Evolutionary conservation across 2,888 invertebrate species (phyloP).

Genomic region (Danaus chrysippus): DNA sequence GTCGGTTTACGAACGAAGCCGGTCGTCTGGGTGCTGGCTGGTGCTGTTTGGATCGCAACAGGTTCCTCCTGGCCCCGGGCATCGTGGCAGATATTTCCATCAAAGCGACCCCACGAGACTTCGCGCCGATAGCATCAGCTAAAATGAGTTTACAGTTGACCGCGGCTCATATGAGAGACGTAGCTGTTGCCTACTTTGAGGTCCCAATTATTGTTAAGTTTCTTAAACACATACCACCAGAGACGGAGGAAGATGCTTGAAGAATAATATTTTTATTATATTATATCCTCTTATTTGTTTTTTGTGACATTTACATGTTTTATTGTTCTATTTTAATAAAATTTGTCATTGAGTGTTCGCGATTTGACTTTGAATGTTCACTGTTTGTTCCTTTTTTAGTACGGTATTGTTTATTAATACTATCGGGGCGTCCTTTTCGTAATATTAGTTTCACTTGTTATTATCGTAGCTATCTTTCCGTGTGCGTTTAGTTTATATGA

Average conservation of each 20-base stretch:
- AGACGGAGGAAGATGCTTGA: constrained; percentile 19
- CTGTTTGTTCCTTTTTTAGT: neutral
- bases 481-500: constrained; percentile 33
- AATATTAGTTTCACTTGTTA: constrained; percentile 22
- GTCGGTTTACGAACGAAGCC: constrained; percentile 51
- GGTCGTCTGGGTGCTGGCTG: constrained; percentile 54
- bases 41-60: constrained; percentile 51
- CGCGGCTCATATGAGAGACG: constrained; percentile 52
- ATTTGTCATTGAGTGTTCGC: constrained; percentile 10
- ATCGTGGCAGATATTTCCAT: constrained; percentile 43
- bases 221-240: constrained; percentile 40
- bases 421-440: constrained; percentile 25
- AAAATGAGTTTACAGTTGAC: constrained; percentile 49
- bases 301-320: neutral
- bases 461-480: constrained; percentile 28
- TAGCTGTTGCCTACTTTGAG: constrained; percentile 49
- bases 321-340: neutral
- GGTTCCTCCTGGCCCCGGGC: constrained; percentile 55
- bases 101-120: constrained; percentile 45
- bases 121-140: constrained; percentile 40
- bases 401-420: constrained; percentile 17
- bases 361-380: constrained; percentile 14
- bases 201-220: constrained; percentile 54
- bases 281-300: neutral
- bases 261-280: neutral